These are phyloP conservation scores for Copsychus sechellarum DNA, from an alignment of 2,113 vertebrate genomes.

Conservation along the genomic window DNA sequence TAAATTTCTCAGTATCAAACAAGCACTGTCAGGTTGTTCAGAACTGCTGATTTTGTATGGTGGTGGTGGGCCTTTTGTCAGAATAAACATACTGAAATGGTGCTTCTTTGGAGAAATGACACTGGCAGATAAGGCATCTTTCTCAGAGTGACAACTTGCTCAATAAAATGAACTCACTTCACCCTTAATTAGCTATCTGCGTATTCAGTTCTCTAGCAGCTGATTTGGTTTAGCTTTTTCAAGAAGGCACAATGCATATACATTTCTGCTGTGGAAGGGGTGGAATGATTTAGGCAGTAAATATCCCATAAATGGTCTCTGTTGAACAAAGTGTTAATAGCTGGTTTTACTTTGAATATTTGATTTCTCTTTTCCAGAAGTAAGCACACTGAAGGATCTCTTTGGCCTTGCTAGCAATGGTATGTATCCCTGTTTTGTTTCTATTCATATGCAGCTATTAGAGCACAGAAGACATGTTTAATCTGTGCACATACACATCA, in stretches of 20 bases:
- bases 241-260: not conserved
- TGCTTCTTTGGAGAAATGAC: not conserved
- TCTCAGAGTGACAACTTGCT: not conserved
- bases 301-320: not conserved
- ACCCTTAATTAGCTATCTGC: not conserved
- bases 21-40: not conserved
- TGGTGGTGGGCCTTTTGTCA: not conserved
- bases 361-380: conserved; percentile 82
- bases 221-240: not conserved
- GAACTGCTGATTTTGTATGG: not conserved
- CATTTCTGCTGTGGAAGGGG: not conserved
- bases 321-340: not conserved
- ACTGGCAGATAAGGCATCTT: not conserved
- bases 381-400: conserved; percentile 96
- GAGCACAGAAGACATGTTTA: not conserved
- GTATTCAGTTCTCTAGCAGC: not conserved
- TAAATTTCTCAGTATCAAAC: not conserved
- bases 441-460: not conserved
- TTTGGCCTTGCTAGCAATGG: conserved; percentile 92
- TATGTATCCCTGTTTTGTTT: conserved; percentile 65
- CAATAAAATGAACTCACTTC: not conserved
- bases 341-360: not conserved
- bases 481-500: not conserved
- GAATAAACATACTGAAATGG: not conserved
- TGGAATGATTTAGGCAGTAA: not conserved